A percentile compares a stretch with the other conserved stretches of the same genome.
These are phyloP conservation scores for Microchirus variegatus DNA, from an alignment of 2,797 vertebrate species.

Conservation along the genomic window DNA sequence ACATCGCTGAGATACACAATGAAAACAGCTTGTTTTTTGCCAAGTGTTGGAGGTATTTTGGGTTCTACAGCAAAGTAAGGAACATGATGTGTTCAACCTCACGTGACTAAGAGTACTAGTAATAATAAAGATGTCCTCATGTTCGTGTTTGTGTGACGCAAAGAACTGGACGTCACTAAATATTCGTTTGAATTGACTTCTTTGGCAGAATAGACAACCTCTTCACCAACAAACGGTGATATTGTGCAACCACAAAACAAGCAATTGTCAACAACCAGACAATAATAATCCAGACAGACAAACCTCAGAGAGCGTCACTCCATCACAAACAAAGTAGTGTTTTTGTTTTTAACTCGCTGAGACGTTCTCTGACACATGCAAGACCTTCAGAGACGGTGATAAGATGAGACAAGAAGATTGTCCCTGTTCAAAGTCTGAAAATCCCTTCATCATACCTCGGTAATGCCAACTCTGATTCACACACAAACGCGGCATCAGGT, in stretches of 20 bases:
- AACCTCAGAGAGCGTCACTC: conserved; percentile 13
- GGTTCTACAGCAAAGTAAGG: neutral
- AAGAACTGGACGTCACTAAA: too few relatives aligned
- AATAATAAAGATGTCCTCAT: too few relatives aligned
- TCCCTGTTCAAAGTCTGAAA: conserved; percentile 40
- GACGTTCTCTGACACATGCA: conserved; percentile 8
- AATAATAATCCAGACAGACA: conserved; percentile 13
- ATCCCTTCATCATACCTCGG: conserved; percentile 31
- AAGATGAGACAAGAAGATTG: conserved; percentile 29
- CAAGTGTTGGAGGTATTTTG: neutral
- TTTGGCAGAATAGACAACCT: too few relatives aligned
- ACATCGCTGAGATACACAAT: neutral
- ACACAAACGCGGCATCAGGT: conserved; percentile 24
- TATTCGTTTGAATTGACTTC: too few relatives aligned
- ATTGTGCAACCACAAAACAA: conserved; percentile 17
- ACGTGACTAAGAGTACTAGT: too few relatives aligned
- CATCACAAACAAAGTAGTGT: conserved; percentile 27
- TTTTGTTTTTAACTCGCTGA: conserved; percentile 25
- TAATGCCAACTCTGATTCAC: conserved; percentile 26
- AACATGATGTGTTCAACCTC: too few relatives aligned
- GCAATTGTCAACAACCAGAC: conserved; percentile 16
- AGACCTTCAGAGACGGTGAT: conserved; percentile 12
- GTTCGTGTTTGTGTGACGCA: too few relatives aligned
- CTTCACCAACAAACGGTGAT: neutral
- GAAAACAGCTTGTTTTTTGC: neutral